Evolutionary conservation across 2,888 invertebrate genomes (phyloP).

Genomic region (Calephelis perditalis): DNA sequence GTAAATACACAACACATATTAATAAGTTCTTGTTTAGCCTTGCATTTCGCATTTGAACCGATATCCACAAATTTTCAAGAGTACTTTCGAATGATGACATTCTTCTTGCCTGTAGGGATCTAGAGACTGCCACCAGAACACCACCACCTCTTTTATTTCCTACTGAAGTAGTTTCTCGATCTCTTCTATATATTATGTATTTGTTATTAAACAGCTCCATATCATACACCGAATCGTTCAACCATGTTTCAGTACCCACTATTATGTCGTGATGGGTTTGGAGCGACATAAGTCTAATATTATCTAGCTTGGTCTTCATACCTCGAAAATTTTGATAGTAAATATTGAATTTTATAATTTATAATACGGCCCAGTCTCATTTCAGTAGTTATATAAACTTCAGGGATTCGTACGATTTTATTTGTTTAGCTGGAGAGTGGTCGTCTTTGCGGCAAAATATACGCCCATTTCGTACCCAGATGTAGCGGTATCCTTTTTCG

Average conservation of each 20-base stretch:
- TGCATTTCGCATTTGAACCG: background rate
- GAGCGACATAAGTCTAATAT: slow-evolving; percentile 14
- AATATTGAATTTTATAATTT: slow-evolving; percentile 16
- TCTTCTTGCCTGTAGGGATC: slow-evolving; percentile 6
- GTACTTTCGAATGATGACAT: slow-evolving; percentile 13
- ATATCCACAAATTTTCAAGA: slow-evolving; percentile 16
- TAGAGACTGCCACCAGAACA: slow-evolving; percentile 10
- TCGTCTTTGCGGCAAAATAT: slow-evolving; percentile 23
- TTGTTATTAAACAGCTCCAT: slow-evolving; percentile 17
- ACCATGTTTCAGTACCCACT: slow-evolving; percentile 23
- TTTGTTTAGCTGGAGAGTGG: slow-evolving; percentile 20
- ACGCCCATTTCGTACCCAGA: slow-evolving; percentile 24
- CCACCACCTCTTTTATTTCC: slow-evolving; percentile 11
- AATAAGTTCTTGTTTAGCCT: slow-evolving; percentile 1
- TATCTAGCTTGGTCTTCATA: slow-evolving; percentile 21
- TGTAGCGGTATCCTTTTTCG: slow-evolving; percentile 19
- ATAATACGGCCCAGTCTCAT: background rate
- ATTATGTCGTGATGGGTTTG: slow-evolving; percentile 18
- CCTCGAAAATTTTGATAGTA: slow-evolving; percentile 23
- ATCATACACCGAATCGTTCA: slow-evolving; percentile 18
- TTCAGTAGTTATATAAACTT: slow-evolving; percentile 16
- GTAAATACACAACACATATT: slow-evolving; percentile 15
- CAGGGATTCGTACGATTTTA: slow-evolving; percentile 19
- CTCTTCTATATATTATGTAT: slow-evolving; percentile 16
- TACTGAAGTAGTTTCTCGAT: background rate